Evolutionary conservation across 2,888 invertebrate species (phyloP).

Genomic region (Dicranocentrus wangi): DNA sequence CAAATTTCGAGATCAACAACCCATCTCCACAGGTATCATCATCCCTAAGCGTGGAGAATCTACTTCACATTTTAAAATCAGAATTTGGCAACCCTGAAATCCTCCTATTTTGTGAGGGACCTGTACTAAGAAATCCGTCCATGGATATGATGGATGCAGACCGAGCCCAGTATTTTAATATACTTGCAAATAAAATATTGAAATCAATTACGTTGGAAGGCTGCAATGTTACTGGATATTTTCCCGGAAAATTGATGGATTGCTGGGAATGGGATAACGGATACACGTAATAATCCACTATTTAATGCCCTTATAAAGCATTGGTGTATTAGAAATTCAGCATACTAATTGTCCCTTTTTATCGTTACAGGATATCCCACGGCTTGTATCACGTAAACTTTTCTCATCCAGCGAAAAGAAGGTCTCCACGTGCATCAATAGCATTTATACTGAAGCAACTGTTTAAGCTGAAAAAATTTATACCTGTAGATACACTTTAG

Average conservation of each 20-base stretch:
- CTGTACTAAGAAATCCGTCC: not conserved
- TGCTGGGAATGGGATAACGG: constrained; percentile 75
- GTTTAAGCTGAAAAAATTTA: constrained; percentile 32
- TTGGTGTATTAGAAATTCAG: too few species aligned
- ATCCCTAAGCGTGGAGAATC: not conserved
- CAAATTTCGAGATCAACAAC: too few species aligned
- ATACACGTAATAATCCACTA: constrained; percentile 71
- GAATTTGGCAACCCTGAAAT: constrained; percentile 48
- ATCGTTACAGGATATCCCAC: constrained; percentile 45
- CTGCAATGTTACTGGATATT: constrained; percentile 75
- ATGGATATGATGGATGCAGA: constrained; percentile 48
- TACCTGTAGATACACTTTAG: not conserved
- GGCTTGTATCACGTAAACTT: constrained; percentile 57
- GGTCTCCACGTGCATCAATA: constrained; percentile 51
- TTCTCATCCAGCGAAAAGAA: constrained; percentile 19
- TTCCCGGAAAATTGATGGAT: constrained; percentile 75
- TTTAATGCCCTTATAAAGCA: constrained; percentile 31
- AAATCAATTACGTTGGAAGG: constrained; percentile 72
- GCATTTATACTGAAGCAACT: constrained; percentile 42
- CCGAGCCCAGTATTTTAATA: constrained; percentile 57
- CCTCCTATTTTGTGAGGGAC: constrained; percentile 40
- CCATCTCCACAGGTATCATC: constrained; percentile 20
- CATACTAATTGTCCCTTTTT: too few species aligned
- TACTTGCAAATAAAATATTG: constrained; percentile 31
- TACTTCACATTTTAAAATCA: constrained; percentile 36